These are phyloP conservation scores for Nannobrachium achirus DNA, from an alignment of 2,113 vertebrate genomes.

Conservation along the genomic window DNA sequence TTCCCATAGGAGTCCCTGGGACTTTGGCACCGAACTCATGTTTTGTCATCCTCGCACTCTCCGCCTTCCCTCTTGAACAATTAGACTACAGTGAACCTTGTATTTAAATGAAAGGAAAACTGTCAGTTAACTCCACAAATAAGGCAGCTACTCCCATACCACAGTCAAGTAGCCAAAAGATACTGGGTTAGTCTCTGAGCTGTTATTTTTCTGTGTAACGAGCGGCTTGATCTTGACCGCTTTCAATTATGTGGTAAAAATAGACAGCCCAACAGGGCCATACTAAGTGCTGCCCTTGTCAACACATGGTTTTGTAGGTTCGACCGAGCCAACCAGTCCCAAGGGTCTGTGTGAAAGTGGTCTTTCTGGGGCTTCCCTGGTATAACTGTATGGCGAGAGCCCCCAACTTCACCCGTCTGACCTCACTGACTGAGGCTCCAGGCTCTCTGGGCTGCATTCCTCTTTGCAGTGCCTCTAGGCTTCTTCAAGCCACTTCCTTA, in stretches of 20 bases:
- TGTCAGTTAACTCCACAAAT: slow-evolving; percentile 80
- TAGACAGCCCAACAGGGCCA: slow-evolving; percentile 65
- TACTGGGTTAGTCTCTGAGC: slow-evolving; percentile 73
- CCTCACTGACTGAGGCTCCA: slow-evolving; percentile 35
- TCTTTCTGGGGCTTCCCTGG: slow-evolving; percentile 67
- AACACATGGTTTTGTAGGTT: slow-evolving; percentile 67
- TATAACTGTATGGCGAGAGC: slow-evolving; percentile 39
- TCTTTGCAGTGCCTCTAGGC: slow-evolving; percentile 19
- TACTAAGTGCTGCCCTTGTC: slow-evolving; percentile 65
- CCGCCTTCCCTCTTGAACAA: slow-evolving; percentile 63
- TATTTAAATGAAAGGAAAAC: slow-evolving; percentile 79
- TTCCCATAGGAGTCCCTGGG: slow-evolving; percentile 39
- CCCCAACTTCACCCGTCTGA: slow-evolving; percentile 46
- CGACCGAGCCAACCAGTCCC: slow-evolving; percentile 48
- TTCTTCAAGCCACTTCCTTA: slow-evolving; percentile 21
- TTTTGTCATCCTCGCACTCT: slow-evolving; percentile 65
- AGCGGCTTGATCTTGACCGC: slow-evolving; percentile 73
- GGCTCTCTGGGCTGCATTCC: slow-evolving; percentile 27
- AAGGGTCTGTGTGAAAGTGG: slow-evolving; percentile 56
- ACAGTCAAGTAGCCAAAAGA: slow-evolving; percentile 75
- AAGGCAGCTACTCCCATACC: slow-evolving; percentile 78
- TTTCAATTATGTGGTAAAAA: slow-evolving; percentile 82
- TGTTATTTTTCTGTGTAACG: slow-evolving; percentile 73
- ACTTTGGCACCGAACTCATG: slow-evolving; percentile 68
- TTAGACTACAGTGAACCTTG: slow-evolving; percentile 73